Evolutionary conservation across 37 sponge, comb jelly and placozoan genomes (phyloP).

Genomic region (Mnemiopsis leidyi): DNA sequence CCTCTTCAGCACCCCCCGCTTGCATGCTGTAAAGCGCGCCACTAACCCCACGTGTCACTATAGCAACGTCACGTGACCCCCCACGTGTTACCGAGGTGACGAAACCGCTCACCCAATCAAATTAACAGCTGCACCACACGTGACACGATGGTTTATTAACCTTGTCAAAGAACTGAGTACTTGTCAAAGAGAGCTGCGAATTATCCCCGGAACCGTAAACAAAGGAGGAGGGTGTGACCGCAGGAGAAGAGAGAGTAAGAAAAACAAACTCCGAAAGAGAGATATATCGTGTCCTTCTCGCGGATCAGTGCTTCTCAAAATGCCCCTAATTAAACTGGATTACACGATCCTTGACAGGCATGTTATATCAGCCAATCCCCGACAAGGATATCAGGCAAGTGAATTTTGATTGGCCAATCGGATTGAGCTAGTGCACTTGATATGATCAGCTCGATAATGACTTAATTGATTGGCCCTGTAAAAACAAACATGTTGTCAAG

Average conservation of each 20-base stretch:
- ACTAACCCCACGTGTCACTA: constrained; percentile 57
- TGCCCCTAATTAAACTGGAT: not conserved
- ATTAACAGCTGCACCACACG: not conserved
- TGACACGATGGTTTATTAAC: not conserved
- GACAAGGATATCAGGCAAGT: not conserved
- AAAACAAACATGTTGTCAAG: not conserved
- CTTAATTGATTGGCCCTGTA: not conserved
- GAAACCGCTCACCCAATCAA: constrained; percentile 22
- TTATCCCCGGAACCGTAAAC: not conserved
- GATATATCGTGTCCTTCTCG: not conserved
- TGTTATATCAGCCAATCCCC: not conserved
- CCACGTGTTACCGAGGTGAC: constrained; percentile 1
- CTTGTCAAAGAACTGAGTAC: constrained; percentile 18
- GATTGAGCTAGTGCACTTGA: not conserved
- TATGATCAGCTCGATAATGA: not conserved
- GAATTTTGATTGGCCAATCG: not conserved
- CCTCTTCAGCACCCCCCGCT: constrained; percentile 3
- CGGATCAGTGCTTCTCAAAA: not conserved
- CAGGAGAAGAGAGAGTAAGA: not conserved
- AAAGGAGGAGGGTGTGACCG: constrained; percentile 3
- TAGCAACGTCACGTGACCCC: constrained; percentile 41
- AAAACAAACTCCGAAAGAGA: not conserved
- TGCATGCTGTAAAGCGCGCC: constrained; percentile 64
- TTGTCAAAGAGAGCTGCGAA: not conserved
- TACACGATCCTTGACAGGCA: not conserved